These are phyloP conservation scores for Zalophus californianus DNA, from an alignment of 2,797 vertebrate species.

Conservation along the genomic window DNA sequence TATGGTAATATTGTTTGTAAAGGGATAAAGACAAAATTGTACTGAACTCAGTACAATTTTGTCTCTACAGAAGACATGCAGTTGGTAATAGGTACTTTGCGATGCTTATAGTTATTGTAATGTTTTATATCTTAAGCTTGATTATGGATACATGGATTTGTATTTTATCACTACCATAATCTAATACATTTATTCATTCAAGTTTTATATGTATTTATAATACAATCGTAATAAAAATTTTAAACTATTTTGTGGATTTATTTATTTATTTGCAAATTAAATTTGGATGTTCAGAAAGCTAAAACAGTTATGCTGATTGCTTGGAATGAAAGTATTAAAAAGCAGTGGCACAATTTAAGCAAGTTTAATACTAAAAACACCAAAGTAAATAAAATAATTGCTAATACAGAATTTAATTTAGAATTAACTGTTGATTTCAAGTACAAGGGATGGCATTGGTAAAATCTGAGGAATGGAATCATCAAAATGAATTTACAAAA, in stretches of 20 bases:
- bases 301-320: neutral
- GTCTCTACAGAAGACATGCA: neutral
- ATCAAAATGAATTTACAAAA: neutral
- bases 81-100: neutral
- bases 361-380: neutral
- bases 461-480: neutral
- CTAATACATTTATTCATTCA: neutral
- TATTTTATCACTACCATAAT: neutral
- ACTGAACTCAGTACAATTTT: neutral
- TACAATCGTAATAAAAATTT: neutral
- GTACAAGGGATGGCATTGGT: neutral
- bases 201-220: neutral
- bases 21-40: neutral
- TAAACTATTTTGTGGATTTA: neutral
- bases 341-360: neutral
- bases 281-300: neutral
- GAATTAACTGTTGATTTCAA: neutral
- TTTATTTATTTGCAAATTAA: neutral
- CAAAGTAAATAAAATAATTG: neutral
- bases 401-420: neutral
- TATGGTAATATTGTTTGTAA: conserved; percentile 37
- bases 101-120: neutral
- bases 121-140: neutral
- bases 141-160: neutral
- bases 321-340: neutral